These are phyloP conservation scores for Bilobella aurantiaca DNA, from an alignment of 1,140 invertebrate genomes.

Conservation along the genomic window DNA sequence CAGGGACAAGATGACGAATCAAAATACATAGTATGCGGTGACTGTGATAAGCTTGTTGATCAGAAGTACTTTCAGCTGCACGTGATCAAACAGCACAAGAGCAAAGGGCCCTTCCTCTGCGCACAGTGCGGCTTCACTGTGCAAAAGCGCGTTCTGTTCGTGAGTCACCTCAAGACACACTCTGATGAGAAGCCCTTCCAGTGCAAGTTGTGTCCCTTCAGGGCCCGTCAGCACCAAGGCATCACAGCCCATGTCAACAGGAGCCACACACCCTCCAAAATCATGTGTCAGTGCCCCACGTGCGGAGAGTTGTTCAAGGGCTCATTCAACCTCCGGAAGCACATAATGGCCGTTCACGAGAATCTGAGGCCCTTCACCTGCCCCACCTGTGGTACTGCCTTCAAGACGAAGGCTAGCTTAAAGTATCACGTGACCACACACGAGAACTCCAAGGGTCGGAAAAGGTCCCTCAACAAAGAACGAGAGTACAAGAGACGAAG, in stretches of 20 bases:
- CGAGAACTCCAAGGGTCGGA: neutral
- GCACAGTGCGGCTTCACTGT: neutral
- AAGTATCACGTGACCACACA: slow-evolving; percentile 3
- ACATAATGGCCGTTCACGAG: neutral
- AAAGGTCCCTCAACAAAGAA: neutral
- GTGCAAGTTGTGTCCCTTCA: neutral
- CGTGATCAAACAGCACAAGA: no score
- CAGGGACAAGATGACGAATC: no score
- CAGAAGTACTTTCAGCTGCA: no score
- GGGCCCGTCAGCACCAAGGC: neutral
- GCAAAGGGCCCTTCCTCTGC: neutral
- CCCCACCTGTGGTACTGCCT: neutral
- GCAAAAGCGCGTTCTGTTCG: neutral
- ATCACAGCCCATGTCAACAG: neutral
- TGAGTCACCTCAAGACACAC: neutral
- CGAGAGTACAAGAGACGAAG: neutral
- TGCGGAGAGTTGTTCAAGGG: neutral
- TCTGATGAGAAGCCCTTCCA: neutral
- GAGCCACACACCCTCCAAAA: neutral
- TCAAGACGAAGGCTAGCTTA: neutral
- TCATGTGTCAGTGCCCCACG: neutral
- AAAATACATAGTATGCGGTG: no score
- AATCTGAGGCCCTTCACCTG: neutral
- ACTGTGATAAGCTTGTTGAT: no score
- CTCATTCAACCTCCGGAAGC: neutral